Conservation (phyloP, 2,797 vertebrate species). For the Coreius guichenoti region DNA sequence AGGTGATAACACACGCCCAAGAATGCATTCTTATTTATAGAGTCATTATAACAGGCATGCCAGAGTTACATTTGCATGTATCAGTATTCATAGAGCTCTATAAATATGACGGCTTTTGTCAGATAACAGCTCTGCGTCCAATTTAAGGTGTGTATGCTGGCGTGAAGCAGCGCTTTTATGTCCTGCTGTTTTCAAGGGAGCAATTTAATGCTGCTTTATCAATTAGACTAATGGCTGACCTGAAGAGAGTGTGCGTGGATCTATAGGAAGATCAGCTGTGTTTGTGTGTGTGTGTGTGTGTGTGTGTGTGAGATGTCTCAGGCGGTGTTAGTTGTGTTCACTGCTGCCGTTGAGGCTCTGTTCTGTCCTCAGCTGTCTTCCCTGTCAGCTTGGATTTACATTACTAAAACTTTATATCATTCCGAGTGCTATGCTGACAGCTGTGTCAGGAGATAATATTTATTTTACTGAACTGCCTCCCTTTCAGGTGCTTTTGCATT, state of each 20-base stretch:
- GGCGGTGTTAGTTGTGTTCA: not conserved
- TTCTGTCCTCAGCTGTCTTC: constrained; percentile 47
- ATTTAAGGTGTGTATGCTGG: constrained; percentile 28
- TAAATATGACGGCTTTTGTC: constrained; percentile 39
- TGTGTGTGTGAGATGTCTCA: not conserved
- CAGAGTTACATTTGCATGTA: constrained; percentile 43
- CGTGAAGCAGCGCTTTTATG: not conserved
- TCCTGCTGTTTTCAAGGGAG: not conserved
- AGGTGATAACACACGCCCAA: constrained; percentile 37
- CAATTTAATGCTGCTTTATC: constrained; percentile 9
- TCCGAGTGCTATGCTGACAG: constrained; percentile 48
- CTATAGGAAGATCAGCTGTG: not conserved
- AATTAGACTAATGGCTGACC: constrained; percentile 36
- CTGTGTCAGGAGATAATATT: constrained; percentile 43
- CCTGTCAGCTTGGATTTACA: constrained; percentile 25
- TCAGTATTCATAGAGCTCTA: constrained; percentile 36
- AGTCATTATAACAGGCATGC: constrained; percentile 49
- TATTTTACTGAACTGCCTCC: constrained; percentile 32
- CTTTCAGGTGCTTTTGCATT: constrained; percentile 17
- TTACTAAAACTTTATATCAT: constrained; percentile 69
- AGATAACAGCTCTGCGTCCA: constrained; percentile 4
- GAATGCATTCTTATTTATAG: constrained; percentile 45
- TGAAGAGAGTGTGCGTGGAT: not conserved
- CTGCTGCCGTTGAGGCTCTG: constrained; percentile 4
- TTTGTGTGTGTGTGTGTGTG: not conserved